Percentiles rank a stretch among this genome's conserved stretches.
Evolutionary conservation across 1,140 invertebrate species (phyloP).

Genomic region (Drosophila hydei): DNA sequence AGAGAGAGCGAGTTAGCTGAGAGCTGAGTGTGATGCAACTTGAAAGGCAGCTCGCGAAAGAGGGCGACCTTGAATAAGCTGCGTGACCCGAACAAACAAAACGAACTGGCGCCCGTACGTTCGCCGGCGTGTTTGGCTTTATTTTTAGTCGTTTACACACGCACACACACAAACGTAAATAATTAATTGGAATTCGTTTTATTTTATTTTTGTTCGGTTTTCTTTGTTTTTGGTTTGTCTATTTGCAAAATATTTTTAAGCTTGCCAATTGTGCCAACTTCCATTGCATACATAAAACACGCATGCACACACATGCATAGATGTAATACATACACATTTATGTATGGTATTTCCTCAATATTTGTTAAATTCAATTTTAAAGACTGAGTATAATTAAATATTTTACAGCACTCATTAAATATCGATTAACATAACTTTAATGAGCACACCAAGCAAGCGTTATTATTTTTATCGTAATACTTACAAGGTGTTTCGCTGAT

Average conservation of each 20-base stretch:
- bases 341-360: neutral
- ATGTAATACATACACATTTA: neutral
- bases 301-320: neutral
- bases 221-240: conserved; percentile 53
- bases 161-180: conserved; percentile 1
- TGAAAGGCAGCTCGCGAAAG: conserved; percentile 54
- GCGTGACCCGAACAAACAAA: conserved; percentile 56
- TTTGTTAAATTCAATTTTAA: conserved; percentile 3
- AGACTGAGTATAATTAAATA: too few relatives aligned
- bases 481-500: conserved; percentile 76
- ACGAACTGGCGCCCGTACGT: conserved; percentile 23
- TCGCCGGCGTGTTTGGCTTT: conserved; percentile 49
- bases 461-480: conserved; percentile 23
- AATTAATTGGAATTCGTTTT: conserved; percentile 54
- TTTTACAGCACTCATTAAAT: too few relatives aligned
- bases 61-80: conserved; percentile 75
- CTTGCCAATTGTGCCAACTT: conserved; percentile 56
- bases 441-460: too few relatives aligned
- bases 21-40: conserved; percentile 63
- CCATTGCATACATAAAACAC: conserved; percentile 14
- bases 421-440: too few relatives aligned
- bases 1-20: conserved; percentile 47
- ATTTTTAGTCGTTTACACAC: conserved; percentile 58
- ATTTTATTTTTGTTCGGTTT: neutral
- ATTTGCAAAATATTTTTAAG: conserved; percentile 65